phyloP scores from a whole-genome alignment of 2,113 vertebrate genomes.

The Micronycteris hirsuta region DNA sequence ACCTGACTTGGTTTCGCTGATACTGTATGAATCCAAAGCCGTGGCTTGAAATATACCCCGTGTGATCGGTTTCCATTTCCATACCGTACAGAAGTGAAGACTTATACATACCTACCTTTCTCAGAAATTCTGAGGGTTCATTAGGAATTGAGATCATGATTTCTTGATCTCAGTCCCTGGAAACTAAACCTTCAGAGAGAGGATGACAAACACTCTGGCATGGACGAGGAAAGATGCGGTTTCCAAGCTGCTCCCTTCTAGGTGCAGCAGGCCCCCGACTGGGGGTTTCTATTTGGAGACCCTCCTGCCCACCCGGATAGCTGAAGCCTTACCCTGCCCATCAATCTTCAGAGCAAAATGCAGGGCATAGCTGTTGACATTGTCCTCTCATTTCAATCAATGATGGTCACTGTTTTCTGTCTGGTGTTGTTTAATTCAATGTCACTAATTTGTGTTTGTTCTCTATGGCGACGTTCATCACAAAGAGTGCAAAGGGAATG shows the following conservation, averaged over 20 bases:
- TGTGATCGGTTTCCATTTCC: not conserved
- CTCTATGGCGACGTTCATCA: constrained; percentile 24
- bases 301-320: not conserved
- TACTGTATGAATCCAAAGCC: not conserved
- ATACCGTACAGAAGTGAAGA: not conserved
- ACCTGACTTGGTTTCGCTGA: not conserved
- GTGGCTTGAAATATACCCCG: not conserved
- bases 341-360: constrained; percentile 13
- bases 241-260: not conserved
- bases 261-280: not conserved
- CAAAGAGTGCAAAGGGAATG: constrained; percentile 29
- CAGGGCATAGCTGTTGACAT: constrained; percentile 20
- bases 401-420: not conserved
- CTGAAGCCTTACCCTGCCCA: not conserved
- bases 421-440: constrained; percentile 44
- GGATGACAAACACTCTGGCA: not conserved
- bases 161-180: not conserved
- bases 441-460: constrained; percentile 49
- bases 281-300: not conserved
- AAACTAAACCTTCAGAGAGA: not conserved
- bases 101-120: not conserved
- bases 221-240: not conserved
- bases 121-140: not conserved
- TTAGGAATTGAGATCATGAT: not conserved
- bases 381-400: constrained; percentile 25